These are phyloP conservation scores for Pseudomyrmex gracilis DNA, from an alignment of 1,140 invertebrate species.

Conservation along the genomic window DNA sequence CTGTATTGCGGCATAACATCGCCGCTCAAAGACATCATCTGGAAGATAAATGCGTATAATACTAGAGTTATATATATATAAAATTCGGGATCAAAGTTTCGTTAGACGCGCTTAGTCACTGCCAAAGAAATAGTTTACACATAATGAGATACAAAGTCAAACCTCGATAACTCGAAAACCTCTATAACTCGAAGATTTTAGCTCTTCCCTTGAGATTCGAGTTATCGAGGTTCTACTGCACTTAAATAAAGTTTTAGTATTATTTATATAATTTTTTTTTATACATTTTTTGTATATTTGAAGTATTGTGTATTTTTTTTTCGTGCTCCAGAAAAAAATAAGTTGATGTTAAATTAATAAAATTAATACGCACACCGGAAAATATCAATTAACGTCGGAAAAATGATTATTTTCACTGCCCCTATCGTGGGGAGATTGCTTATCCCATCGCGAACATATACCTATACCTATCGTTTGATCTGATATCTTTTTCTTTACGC, in stretches of 20 bases:
- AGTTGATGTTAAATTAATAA: neutral
- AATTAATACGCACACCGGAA: neutral
- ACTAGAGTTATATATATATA: too few relatives aligned
- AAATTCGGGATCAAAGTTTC: too few relatives aligned
- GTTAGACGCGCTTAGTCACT: too few relatives aligned
- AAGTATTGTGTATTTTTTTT: neutral
- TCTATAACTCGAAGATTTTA: too few relatives aligned
- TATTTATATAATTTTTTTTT: neutral
- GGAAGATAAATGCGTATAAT: conserved; percentile 60
- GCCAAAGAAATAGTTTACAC: too few relatives aligned
- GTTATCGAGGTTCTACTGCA: too few relatives aligned
- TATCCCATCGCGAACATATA: neutral
- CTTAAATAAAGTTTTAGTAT: too few relatives aligned
- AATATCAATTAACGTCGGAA: conserved; percentile 7
- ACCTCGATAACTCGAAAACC: too few relatives aligned
- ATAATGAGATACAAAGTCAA: too few relatives aligned
- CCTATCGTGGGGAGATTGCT: conserved; percentile 6
- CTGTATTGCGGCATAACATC: conserved; percentile 99
- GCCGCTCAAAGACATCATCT: conserved; percentile 98
- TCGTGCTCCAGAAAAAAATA: neutral
- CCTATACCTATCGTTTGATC: conserved; percentile 27
- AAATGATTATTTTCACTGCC: conserved; percentile 9
- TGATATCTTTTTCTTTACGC: conserved; percentile 26
- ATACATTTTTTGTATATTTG: neutral
- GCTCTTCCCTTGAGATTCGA: too few relatives aligned